A percentile compares a stretch with the other conserved stretches of the same genome.
phyloP scores from a whole-genome alignment of 2,797 vertebrate genomes.

The Micropoecilia bifurca region DNA sequence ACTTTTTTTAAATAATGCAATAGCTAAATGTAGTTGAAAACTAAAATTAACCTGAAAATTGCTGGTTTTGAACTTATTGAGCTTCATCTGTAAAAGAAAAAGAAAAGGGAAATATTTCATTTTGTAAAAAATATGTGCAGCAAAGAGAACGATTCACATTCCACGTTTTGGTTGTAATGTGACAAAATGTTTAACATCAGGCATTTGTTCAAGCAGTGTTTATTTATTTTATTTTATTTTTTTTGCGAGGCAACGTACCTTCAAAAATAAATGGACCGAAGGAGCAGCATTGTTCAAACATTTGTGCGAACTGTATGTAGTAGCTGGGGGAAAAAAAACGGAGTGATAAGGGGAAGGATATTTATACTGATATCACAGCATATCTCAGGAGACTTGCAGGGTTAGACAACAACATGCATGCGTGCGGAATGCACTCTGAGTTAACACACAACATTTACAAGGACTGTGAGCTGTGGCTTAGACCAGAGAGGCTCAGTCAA shows the following conservation, averaged over 20 bases:
- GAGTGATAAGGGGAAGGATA: slow-evolving; percentile 9
- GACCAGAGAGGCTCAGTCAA: neutral
- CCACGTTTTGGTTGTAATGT: neutral
- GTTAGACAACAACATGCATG: slow-evolving; percentile 11
- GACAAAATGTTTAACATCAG: neutral
- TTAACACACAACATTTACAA: neutral
- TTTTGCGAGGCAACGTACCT: neutral
- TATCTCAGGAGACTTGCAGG: neutral
- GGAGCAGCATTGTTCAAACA: slow-evolving; percentile 6
- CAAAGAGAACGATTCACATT: neutral
- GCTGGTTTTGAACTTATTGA: neutral
- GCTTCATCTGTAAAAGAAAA: neutral
- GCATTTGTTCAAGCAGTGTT: neutral
- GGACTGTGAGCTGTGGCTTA: neutral
- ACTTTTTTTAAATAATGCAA: neutral
- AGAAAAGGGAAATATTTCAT: neutral
- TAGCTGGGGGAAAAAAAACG: neutral
- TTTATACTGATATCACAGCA: slow-evolving; percentile 11
- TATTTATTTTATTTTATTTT: too few species aligned
- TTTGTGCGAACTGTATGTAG: slow-evolving; percentile 6
- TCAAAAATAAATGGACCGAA: neutral
- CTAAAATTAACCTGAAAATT: neutral
- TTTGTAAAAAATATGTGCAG: neutral
- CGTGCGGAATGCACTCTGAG: neutral
- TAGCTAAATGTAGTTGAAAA: neutral